phyloP scores from a whole-genome alignment of 2,888 invertebrate species.

The Pardosa pseudoannulata region DNA sequence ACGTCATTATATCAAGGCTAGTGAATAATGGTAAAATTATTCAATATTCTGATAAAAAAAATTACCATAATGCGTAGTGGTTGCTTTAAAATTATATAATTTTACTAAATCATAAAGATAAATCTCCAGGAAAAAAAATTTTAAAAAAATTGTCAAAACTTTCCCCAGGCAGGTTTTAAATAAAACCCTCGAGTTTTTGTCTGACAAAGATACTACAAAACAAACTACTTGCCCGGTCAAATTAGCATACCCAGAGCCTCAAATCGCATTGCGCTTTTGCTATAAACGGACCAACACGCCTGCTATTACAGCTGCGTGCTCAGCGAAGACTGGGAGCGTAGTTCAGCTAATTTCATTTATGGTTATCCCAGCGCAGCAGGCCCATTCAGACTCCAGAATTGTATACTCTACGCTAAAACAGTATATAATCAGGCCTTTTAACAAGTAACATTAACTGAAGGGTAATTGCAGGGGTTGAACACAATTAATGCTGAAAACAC shows the following conservation, averaged over 20 bases:
- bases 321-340: background rate
- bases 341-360: conserved; percentile 40
- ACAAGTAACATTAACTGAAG: conserved; percentile 62
- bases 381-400: conserved; percentile 28
- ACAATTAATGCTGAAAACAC: conserved; percentile 60
- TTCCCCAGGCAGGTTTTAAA: too few species aligned
- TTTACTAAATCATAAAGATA: too few species aligned
- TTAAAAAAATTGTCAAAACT: too few species aligned
- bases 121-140: too few species aligned
- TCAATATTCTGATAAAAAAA: too few species aligned
- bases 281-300: background rate
- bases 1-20: too few species aligned
- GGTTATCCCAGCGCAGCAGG: conserved; percentile 13
- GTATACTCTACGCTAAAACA: conserved; percentile 38
- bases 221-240: too few species aligned
- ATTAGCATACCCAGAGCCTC: background rate
- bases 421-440: conserved; percentile 63
- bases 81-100: too few species aligned
- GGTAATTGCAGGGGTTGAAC: conserved; percentile 62
- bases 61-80: too few species aligned
- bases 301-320: background rate
- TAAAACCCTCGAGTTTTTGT: too few species aligned
- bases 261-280: background rate
- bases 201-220: too few species aligned
- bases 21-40: too few species aligned